These are phyloP conservation scores for Chaenodraco wilsoni DNA, from an alignment of 2,797 vertebrate species.

Conservation along the genomic window DNA sequence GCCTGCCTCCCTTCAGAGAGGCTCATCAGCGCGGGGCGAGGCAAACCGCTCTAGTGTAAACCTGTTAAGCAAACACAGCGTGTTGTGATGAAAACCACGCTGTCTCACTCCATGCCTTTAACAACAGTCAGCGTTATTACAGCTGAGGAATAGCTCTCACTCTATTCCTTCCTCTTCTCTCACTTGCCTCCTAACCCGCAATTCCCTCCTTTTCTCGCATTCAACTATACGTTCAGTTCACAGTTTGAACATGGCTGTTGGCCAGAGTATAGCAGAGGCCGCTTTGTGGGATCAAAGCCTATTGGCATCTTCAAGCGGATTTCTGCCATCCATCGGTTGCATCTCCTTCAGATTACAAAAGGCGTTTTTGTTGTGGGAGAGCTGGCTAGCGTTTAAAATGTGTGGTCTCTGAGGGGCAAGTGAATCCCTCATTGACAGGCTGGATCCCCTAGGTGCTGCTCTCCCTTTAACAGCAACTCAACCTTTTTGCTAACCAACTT, in stretches of 20 bases:
- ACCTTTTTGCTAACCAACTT: slow-evolving; percentile 25
- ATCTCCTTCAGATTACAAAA: slow-evolving; percentile 69
- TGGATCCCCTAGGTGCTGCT: slow-evolving; percentile 24
- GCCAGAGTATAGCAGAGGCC: slow-evolving; percentile 40
- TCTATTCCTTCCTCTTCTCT: not conserved
- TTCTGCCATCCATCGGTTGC: slow-evolving; percentile 65
- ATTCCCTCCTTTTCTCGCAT: not conserved
- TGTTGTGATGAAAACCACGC: slow-evolving; percentile 66
- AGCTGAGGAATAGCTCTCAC: slow-evolving; percentile 31
- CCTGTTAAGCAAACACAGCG: slow-evolving; percentile 64
- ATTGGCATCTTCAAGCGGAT: slow-evolving; percentile 60
- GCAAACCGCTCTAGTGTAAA: slow-evolving; percentile 53
- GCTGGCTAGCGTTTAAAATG: slow-evolving; percentile 52
- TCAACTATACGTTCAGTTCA: slow-evolving; percentile 5
- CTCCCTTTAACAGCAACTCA: slow-evolving; percentile 30
- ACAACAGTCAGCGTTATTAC: slow-evolving; percentile 29
- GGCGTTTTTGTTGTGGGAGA: slow-evolving; percentile 52
- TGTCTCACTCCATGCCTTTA: slow-evolving; percentile 38
- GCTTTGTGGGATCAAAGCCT: slow-evolving; percentile 53
- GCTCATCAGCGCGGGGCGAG: slow-evolving; percentile 36
- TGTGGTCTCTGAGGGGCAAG: slow-evolving; percentile 29
- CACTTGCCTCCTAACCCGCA: not conserved
- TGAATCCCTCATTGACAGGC: slow-evolving; percentile 48
- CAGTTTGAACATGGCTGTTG: slow-evolving; percentile 37
- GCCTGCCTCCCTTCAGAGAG: slow-evolving; percentile 40